Conservation (phyloP, 2,888 invertebrate species). For the Celastrina argiolus region DNA sequence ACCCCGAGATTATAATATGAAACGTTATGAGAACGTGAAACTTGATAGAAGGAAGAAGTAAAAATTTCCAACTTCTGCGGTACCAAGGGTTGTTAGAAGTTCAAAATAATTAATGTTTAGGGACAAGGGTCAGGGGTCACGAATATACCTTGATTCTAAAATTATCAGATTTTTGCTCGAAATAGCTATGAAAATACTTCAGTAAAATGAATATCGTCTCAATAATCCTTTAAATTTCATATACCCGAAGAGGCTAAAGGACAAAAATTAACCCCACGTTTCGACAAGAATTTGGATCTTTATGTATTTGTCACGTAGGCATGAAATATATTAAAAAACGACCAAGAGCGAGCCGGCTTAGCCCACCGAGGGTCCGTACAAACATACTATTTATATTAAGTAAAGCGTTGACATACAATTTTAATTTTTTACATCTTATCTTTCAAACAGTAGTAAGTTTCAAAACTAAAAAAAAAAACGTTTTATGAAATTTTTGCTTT, state of each 20-base stretch:
- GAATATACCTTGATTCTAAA: background rate
- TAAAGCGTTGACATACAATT: too few relatives aligned
- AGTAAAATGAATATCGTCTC: too few relatives aligned
- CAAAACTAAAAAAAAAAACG: too few relatives aligned
- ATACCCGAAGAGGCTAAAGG: too few relatives aligned
- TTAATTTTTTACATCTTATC: too few relatives aligned
- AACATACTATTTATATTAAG: too few relatives aligned
- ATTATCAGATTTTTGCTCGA: background rate
- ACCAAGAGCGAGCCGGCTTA: too few relatives aligned
- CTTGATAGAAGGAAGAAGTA: slow-evolving; percentile 42
- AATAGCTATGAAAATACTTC: too few relatives aligned
- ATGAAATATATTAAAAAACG: background rate
- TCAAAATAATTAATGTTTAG: slow-evolving; percentile 6
- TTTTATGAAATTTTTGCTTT: too few relatives aligned
- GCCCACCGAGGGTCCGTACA: too few relatives aligned
- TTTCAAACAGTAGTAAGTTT: too few relatives aligned
- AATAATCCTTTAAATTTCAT: too few relatives aligned
- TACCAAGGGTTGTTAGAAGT: background rate
- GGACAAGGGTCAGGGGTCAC: background rate
- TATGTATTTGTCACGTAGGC: background rate
- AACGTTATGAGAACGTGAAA: slow-evolving; percentile 20
- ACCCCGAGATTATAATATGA: slow-evolving; percentile 21
- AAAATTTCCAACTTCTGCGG: slow-evolving; percentile 39
- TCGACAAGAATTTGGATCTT: background rate
- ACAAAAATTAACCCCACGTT: background rate